Base-by-base conservation (phyloP, 2,888 invertebrate species). In the Sesamia inferens region DNA sequence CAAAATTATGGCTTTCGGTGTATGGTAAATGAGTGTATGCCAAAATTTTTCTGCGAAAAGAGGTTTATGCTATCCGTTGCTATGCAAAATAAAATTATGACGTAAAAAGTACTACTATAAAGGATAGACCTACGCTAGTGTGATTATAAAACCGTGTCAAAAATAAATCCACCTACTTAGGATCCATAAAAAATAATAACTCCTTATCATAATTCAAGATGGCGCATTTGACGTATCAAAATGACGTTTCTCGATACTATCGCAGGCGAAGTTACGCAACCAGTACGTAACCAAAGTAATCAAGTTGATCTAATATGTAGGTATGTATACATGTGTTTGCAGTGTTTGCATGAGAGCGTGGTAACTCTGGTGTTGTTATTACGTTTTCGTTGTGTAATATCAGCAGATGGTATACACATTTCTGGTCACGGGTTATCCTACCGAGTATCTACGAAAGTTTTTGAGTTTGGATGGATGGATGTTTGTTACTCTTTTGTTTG, bases 201-300 rank as follows among this genome's bases (percentile, higher is more conserved):
- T 51, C 2, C 47, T 62, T 62, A 66, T 64, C 58, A 24, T 57
- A 61, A 48, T 68, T 39, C 44, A 22, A 67, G 19, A 70, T n/a
- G 22, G 66, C 55, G 59, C 59, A 54, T 16, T 68, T 58, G 51
- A 66, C 68, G 78, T 78, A 54, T 78, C 58, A 13, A 0, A 59
- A 42, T 80, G 80, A 81, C 84, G 84, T 67, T 58, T 22, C 5
- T 54, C 64, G 55, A 71, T 69, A 71, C 31, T 22, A 48, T 65
- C 72, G 70, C 47, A 55, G 11, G 5, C 55, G 54, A 70, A 72
- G 55, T 80, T 81, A 71, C 65, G 68, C 51, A 80, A 81, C 24
- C 19, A 10, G 31, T 47, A 73, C 76, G 84, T 76, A 82, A 82
- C 74, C 59, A 62, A 2, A 58, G 57, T 51, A 55, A 68, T 70